Conservation (phyloP, 2,797 vertebrate genomes). For the Melanitta fusca region DNA sequence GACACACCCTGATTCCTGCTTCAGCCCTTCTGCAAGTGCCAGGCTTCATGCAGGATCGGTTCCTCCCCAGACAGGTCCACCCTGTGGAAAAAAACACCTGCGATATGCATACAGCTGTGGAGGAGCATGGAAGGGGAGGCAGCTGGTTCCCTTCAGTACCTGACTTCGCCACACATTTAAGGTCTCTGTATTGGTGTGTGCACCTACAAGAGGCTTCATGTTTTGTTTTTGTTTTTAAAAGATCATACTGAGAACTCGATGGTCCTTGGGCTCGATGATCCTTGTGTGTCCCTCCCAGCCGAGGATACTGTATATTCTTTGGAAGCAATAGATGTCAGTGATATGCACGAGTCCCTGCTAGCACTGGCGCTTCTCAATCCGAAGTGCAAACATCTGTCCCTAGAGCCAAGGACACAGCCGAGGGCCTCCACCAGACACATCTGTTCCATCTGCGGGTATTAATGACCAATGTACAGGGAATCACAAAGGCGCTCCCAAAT, state of each 20-base stretch:
- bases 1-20: background rate
- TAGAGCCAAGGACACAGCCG: background rate
- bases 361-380: background rate
- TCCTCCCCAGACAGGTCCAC: background rate
- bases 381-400: background rate
- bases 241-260: background rate
- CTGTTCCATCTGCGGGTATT: background rate
- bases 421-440: background rate
- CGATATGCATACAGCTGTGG: background rate
- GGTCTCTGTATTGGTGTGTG: accelerated
- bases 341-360: background rate
- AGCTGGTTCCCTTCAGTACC: background rate
- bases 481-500: background rate
- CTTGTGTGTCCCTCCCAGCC: too few species aligned
- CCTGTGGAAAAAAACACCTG: background rate
- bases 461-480: background rate
- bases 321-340: background rate
- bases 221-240: background rate
- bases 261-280: too few species aligned
- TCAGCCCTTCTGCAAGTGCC: background rate
- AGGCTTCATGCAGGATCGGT: accelerated
- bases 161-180: background rate
- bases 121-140: background rate
- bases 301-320: background rate
- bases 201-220: background rate